Evolutionary conservation across 2,888 invertebrate genomes (phyloP).

Genomic region (Schizaphis graminum): DNA sequence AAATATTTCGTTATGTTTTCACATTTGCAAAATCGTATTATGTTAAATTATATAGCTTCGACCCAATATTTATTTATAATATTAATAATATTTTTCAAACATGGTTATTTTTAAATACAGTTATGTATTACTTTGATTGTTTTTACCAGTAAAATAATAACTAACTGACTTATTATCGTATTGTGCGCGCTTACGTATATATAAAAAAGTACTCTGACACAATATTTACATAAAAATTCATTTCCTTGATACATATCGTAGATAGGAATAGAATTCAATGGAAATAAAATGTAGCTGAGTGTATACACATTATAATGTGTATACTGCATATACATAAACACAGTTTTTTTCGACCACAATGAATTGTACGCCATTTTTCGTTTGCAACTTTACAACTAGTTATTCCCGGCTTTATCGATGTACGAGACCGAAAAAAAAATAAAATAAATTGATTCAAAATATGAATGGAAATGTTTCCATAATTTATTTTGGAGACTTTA

Average conservation of each 20-base stretch:
- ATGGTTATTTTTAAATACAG: not conserved
- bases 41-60: not conserved
- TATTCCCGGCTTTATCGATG: constrained; percentile 16
- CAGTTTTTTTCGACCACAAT: constrained; percentile 17
- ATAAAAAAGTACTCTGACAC: not conserved
- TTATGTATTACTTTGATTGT: not conserved
- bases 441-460: constrained; percentile 29
- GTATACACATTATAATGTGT: not conserved
- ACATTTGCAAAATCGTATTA: not conserved
- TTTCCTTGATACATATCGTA: constrained; percentile 6
- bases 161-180: not conserved
- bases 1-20: not conserved
- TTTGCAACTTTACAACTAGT: constrained; percentile 43
- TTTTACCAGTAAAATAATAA: not conserved
- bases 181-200: not conserved
- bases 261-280: constrained; percentile 1
- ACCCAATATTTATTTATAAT: not conserved
- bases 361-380: constrained; percentile 39
- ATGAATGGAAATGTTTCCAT: constrained; percentile 47
- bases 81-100: not conserved
- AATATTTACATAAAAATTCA: constrained; percentile 32
- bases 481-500: constrained; percentile 46
- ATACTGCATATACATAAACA: not conserved
- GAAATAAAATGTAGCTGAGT: not conserved
- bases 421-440: not conserved